These are phyloP conservation scores for Trichacis sp. DNA, from an alignment of 2,888 invertebrate genomes.

Conservation along the genomic window DNA sequence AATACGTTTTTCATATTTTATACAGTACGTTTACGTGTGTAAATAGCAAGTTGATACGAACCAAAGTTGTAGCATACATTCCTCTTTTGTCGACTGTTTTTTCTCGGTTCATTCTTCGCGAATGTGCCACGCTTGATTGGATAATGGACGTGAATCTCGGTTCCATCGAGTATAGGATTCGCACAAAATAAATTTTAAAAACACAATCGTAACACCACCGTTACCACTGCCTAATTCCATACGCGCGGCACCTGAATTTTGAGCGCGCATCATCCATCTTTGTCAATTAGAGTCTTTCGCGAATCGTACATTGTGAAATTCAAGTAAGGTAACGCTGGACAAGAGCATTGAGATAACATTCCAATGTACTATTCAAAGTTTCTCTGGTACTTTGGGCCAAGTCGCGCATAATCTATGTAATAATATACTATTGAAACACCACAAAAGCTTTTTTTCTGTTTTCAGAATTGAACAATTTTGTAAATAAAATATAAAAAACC, in stretches of 20 bases:
- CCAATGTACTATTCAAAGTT: too few relatives aligned
- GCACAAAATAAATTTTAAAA: constrained; percentile 30
- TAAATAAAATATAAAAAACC: too few relatives aligned
- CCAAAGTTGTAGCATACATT: constrained; percentile 65
- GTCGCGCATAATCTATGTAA: too few relatives aligned
- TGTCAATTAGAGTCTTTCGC: constrained; percentile 37
- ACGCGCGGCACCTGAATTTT: constrained; percentile 48
- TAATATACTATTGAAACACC: too few relatives aligned
- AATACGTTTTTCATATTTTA: constrained; percentile 44
- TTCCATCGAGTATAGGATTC: constrained; percentile 19
- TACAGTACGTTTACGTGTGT: constrained; percentile 46
- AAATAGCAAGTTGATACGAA: constrained; percentile 23
- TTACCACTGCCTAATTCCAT: constrained; percentile 55
- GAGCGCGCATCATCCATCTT: too few relatives aligned
- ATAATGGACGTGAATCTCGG: constrained; percentile 9
- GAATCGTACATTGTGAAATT: background rate
- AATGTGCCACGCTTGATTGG: constrained; percentile 18
- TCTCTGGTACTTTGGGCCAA: too few relatives aligned
- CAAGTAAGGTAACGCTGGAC: background rate
- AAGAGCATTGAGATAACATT: background rate
- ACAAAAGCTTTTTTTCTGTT: too few relatives aligned
- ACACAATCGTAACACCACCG: constrained; percentile 42
- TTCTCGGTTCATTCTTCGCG: constrained; percentile 45
- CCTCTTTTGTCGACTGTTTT: constrained; percentile 29
- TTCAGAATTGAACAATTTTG: too few relatives aligned